These are phyloP conservation scores for Camponotus fellah DNA, from an alignment of 2,888 invertebrate species.

Conservation along the genomic window DNA sequence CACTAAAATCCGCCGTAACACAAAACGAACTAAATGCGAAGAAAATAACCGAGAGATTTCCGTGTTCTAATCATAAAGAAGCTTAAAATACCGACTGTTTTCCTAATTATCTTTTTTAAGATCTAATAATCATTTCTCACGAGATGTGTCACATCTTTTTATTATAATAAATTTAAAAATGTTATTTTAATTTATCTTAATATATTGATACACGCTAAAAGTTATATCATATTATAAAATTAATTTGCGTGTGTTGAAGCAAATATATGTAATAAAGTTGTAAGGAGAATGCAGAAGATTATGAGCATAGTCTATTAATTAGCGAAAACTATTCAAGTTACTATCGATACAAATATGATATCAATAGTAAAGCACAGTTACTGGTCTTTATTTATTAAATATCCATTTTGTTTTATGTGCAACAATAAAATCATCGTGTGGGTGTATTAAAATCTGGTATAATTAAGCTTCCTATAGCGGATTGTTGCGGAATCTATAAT, in stretches of 20 bases:
- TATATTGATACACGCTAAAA: neutral
- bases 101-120: neutral
- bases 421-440: neutral
- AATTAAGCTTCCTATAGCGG: neutral
- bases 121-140: neutral
- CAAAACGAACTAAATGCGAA: conserved; percentile 40
- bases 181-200: neutral
- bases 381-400: neutral
- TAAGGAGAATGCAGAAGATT: neutral
- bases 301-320: neutral
- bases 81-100: conserved; percentile 16
- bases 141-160: neutral
- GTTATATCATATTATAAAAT: neutral
- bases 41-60: conserved; percentile 31
- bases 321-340: neutral
- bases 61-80: conserved; percentile 25
- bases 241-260: neutral
- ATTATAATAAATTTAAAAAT: neutral
- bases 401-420: neutral
- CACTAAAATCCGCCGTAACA: conserved; percentile 65
- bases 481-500: neutral
- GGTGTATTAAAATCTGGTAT: neutral
- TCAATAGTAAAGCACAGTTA: neutral
- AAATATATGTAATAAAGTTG: neutral
- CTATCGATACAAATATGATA: neutral